A percentile compares a stretch with the other conserved stretches of the same genome.
These are phyloP conservation scores for Psophia crepitans DNA, from an alignment of 2,113 vertebrate species.

Conservation along the genomic window DNA sequence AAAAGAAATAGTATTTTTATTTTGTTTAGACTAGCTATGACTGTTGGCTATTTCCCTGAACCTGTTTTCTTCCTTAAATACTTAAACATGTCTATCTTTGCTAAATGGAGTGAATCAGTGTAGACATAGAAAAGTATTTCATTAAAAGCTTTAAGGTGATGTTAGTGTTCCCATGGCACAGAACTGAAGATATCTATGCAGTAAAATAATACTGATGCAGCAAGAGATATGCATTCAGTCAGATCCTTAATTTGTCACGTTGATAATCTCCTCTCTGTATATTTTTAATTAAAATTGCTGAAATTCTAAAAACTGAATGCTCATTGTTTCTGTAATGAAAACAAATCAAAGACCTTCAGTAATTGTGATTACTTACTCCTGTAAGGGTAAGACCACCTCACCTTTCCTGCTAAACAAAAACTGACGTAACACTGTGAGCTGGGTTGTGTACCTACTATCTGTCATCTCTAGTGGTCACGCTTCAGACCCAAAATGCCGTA, in stretches of 20 bases:
- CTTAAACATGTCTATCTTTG: not conserved
- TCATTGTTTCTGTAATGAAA: not conserved
- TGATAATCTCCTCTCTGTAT: not conserved
- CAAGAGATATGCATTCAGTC: not conserved
- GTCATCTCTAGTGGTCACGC: not conserved
- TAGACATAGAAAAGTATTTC: not conserved
- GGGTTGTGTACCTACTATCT: not conserved
- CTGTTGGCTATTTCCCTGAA: not conserved
- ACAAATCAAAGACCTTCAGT: not conserved
- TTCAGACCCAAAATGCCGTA: not conserved
- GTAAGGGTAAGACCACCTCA: not conserved
- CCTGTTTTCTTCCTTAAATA: not conserved
- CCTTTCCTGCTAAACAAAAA: not conserved
- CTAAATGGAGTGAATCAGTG: not conserved
- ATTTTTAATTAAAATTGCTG: not conserved
- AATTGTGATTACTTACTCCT: not conserved
- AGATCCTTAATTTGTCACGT: not conserved
- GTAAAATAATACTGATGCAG: not conserved
- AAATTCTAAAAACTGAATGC: not conserved
- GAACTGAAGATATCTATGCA: not conserved
- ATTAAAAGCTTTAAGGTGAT: not conserved
- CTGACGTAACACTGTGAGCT: not conserved
- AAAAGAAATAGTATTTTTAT: not conserved
- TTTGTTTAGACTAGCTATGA: not conserved
- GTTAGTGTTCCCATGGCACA: not conserved